These are phyloP conservation scores for Mobula birostris DNA, from an alignment of 2,113 vertebrate genomes.

Conservation along the genomic window DNA sequence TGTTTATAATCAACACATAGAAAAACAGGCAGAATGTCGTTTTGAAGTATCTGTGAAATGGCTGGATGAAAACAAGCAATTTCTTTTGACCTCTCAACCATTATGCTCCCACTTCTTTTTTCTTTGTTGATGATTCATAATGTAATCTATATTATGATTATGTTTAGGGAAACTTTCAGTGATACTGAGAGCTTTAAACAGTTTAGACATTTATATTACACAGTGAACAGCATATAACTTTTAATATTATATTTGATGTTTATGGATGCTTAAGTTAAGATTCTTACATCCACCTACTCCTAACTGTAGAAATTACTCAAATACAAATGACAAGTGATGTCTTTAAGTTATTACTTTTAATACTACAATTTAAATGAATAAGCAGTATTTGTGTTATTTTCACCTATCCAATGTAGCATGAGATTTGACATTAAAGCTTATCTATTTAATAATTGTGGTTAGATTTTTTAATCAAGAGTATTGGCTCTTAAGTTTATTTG, in stretches of 20 bases:
- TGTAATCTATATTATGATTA: not conserved
- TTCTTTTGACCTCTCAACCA: not conserved
- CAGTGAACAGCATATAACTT: not conserved
- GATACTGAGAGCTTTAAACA: not conserved
- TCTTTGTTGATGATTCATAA: not conserved
- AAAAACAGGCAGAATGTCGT: not conserved
- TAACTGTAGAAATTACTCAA: not conserved
- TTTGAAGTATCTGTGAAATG: not conserved
- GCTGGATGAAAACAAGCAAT: not conserved
- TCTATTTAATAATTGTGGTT: not conserved
- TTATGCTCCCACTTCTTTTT: not conserved
- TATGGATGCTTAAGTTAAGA: not conserved
- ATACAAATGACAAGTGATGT: not conserved
- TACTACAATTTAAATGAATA: not conserved
- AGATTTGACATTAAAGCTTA: not conserved
- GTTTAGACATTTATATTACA: constrained; percentile 1
- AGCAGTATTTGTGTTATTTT: too few species aligned
- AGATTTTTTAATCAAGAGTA: not conserved
- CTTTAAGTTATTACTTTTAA: not conserved
- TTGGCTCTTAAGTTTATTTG: not conserved
- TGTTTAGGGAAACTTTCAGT: not conserved
- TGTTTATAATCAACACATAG: not conserved
- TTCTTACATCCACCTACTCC: not conserved
- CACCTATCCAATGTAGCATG: not conserved
- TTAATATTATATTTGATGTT: not conserved